Evolutionary conservation across 2,888 invertebrate genomes (phyloP).

Genomic region (Cistogaster globosa): DNA sequence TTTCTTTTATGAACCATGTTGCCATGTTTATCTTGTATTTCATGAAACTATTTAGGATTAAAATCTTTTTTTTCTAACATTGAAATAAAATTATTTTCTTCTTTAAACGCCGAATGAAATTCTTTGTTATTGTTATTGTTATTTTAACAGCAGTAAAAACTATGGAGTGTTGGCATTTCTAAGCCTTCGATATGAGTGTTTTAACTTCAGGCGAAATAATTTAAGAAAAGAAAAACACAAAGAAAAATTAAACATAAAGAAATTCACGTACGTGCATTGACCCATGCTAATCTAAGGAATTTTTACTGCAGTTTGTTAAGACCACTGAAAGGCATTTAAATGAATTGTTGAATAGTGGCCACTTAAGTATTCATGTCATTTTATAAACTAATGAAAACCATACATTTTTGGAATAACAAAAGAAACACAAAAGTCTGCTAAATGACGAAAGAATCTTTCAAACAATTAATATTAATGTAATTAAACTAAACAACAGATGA

Average conservation of each 20-base stretch:
- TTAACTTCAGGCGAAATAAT: conserved; percentile 40
- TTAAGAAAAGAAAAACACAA: background rate
- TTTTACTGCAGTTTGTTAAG: conserved; percentile 52
- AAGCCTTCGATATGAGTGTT: conserved; percentile 37
- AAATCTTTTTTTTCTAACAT: background rate
- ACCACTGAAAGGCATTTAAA: background rate
- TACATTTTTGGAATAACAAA: conserved; percentile 22
- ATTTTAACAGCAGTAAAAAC: background rate
- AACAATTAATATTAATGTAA: conserved; percentile 47
- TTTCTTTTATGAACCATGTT: background rate
- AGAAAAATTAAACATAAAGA: background rate
- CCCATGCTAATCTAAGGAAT: conserved; percentile 13
- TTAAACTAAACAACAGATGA: conserved; percentile 28
- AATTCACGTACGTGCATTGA: conserved; percentile 38
- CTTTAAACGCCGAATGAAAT: conserved; percentile 3
- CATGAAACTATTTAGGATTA: conserved; percentile 55
- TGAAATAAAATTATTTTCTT: conserved; percentile 13
- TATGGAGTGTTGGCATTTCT: background rate
- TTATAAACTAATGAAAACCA: conserved; percentile 43
- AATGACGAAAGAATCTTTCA: background rate
- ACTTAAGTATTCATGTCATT: conserved; percentile 56
- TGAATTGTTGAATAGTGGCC: background rate
- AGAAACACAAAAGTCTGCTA: background rate
- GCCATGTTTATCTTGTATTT: conserved; percentile 29
- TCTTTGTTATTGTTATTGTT: background rate